phyloP scores from a whole-genome alignment of 1,140 invertebrate species.

The Diploscapter pachys region DNA sequence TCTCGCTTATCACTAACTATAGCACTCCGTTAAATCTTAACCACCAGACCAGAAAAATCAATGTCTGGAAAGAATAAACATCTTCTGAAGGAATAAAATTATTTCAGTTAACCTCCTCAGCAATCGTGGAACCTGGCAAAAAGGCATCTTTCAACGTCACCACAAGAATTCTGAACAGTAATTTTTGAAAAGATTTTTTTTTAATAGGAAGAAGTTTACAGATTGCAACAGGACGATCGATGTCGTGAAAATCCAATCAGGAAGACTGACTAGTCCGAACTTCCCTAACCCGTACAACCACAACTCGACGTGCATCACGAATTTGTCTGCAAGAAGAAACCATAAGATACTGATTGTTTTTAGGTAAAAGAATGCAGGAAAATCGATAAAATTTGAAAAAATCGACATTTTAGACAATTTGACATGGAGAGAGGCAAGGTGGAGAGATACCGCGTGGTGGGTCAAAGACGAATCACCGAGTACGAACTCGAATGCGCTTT shows the following conservation, averaged over 20 bases:
- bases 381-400: too few species aligned
- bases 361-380: conserved; percentile 1
- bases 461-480: too few species aligned
- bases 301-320: conserved; percentile 47
- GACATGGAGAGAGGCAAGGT: too few species aligned
- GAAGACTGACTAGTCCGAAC: conserved; percentile 50
- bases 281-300: conserved; percentile 45
- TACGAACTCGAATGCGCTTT: too few species aligned
- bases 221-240: conserved; percentile 50
- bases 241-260: conserved; percentile 31
- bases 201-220: conserved; percentile 28
- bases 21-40: too few species aligned
- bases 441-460: too few species aligned
- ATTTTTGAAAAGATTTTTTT: background rate
- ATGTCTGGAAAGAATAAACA: too few species aligned
- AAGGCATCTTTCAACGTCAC: background rate
- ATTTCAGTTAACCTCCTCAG: background rate
- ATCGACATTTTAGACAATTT: too few species aligned
- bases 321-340: conserved; percentile 23
- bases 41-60: too few species aligned
- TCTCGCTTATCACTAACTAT: too few species aligned
- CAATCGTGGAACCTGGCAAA: conserved; percentile 6
- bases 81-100: too few species aligned
- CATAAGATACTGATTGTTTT: conserved; percentile 54
- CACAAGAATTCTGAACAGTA: background rate